Evolutionary conservation across 2,797 vertebrate species (phyloP).

Genomic region (Helostoma temminkii): DNA sequence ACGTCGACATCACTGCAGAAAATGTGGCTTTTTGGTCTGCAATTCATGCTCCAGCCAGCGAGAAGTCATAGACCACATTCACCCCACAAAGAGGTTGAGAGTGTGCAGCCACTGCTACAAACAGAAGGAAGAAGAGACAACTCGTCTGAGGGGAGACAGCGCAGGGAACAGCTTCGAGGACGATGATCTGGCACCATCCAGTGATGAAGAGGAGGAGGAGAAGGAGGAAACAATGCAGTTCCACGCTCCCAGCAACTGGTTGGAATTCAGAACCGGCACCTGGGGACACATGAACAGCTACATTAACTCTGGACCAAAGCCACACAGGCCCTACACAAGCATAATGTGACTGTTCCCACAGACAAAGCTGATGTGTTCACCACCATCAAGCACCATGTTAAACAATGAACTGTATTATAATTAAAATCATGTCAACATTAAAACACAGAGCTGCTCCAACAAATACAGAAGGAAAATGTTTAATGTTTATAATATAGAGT

Average conservation of each 20-base stretch:
- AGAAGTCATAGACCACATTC: constrained; percentile 83
- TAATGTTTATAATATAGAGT: too few species aligned
- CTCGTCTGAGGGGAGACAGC: constrained; percentile 36
- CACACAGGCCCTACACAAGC: neutral
- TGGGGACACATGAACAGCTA: neutral
- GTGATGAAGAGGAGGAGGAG: constrained; percentile 60
- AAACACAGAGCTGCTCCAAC: neutral
- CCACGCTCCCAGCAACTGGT: constrained; percentile 31
- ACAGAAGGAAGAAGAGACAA: constrained; percentile 49
- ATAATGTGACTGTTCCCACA: neutral
- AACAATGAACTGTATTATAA: too few species aligned
- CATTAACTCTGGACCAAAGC: neutral
- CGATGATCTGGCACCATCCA: constrained; percentile 57
- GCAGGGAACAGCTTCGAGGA: constrained; percentile 6
- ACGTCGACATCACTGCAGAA: constrained; percentile 92
- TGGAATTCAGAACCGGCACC: neutral
- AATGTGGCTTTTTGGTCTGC: constrained; percentile 93
- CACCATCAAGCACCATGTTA: neutral
- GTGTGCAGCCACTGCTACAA: constrained; percentile 87
- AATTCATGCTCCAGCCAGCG: constrained; percentile 87
- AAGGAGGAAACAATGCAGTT: constrained; percentile 62
- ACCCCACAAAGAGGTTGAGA: constrained; percentile 84
- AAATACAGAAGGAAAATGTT: too few species aligned
- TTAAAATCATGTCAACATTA: too few species aligned
- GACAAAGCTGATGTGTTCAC: neutral